A percentile compares a stretch with the other conserved stretches of the same genome.
Conservation (phyloP, 2,888 invertebrate genomes). For the Arctia plantaginis region DNA sequence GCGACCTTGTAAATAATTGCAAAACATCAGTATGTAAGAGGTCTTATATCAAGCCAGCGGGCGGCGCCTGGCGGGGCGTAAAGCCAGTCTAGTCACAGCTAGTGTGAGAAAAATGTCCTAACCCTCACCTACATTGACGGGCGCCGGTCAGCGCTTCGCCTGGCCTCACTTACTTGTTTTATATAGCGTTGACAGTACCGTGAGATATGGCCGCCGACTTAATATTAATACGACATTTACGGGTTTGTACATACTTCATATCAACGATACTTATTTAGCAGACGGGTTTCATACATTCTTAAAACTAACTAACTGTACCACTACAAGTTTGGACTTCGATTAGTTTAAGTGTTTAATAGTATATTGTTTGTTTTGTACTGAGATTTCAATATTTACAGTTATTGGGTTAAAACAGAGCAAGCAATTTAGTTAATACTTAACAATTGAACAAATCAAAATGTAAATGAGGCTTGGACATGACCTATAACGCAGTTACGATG, state of each 20-base stretch:
- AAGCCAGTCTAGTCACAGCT: constrained; percentile 39
- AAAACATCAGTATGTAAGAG: constrained; percentile 17
- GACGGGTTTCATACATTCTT: background rate
- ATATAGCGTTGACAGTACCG: constrained; percentile 25
- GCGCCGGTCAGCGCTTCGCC: constrained; percentile 56
- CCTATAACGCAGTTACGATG: background rate
- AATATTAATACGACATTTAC: constrained; percentile 17
- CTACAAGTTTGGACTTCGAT: background rate
- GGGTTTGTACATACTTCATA: background rate
- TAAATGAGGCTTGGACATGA: background rate
- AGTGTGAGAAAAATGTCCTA: constrained; percentile 83
- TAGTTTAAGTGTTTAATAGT: background rate
- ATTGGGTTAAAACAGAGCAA: background rate
- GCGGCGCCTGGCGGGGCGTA: constrained; percentile 58
- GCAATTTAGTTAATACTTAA: background rate
- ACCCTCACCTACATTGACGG: constrained; percentile 76
- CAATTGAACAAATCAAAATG: background rate
- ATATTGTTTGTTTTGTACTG: background rate
- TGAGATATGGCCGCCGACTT: constrained; percentile 38
- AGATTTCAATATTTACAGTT: background rate
- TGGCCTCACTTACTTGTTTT: constrained; percentile 39
- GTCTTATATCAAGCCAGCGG: constrained; percentile 39
- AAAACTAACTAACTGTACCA: background rate
- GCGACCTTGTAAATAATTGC: constrained; percentile 6
- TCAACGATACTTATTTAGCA: background rate